Conservation (phyloP, 1,140 invertebrate species). For the Cotesia typhae region DNA sequence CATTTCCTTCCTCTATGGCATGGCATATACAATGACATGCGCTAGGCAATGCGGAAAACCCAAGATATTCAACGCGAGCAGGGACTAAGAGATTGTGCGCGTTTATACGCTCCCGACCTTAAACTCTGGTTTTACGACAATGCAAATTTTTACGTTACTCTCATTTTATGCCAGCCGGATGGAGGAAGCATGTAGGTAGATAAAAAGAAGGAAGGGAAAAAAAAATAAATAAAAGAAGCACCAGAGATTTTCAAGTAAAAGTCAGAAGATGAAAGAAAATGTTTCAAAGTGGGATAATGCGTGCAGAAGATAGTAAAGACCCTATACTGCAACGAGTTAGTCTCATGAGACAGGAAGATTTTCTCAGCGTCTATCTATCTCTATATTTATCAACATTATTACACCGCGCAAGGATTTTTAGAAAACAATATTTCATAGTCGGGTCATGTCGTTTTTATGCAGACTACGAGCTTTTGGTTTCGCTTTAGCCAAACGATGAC, state of each 20-base stretch:
- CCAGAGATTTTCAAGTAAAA: not conserved
- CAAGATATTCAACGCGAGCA: not conserved
- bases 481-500: conserved; percentile 25
- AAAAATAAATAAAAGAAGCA: not conserved
- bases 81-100: conserved; percentile 20
- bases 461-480: not conserved
- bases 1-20: conserved; percentile 9
- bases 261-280: conserved; percentile 2
- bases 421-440: conserved; percentile 35
- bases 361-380: no score
- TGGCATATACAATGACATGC: conserved; percentile 5
- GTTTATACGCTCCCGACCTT: conserved; percentile 35
- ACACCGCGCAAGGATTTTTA: not conserved
- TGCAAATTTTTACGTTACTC: conserved; percentile 49
- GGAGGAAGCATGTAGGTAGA: no score
- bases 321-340: no score
- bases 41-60: not conserved
- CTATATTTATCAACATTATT: not conserved
- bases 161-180: conserved; percentile 30
- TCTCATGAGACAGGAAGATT: no score
- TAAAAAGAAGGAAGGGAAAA: conserved; percentile 18
- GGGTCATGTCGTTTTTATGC: conserved; percentile 21
- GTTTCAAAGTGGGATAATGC: conserved; percentile 8
- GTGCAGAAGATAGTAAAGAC: conserved; percentile 6
- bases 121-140: conserved; percentile 46